Percentiles rank a stretch among this genome's conserved stretches.
These are phyloP conservation scores for Loriculus beryllinus DNA, from an alignment of 2,797 vertebrate genomes.

Conservation along the genomic window DNA sequence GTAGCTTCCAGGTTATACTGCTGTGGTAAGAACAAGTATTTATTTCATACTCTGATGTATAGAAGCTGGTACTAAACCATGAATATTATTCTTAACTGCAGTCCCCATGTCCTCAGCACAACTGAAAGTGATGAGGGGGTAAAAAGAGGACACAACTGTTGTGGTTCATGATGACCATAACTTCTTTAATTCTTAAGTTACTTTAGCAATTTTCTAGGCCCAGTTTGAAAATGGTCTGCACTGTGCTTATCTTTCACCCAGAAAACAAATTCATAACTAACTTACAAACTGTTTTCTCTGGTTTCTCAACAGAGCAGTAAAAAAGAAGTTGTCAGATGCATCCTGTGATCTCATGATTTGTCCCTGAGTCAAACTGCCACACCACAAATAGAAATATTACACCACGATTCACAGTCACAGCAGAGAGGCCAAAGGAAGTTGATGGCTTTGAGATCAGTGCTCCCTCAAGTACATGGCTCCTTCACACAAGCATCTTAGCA, in stretches of 20 bases:
- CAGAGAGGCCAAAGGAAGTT: not conserved
- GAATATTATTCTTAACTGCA: not conserved
- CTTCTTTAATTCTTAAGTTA: not conserved
- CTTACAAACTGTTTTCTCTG: not conserved
- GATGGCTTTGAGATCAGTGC: not conserved
- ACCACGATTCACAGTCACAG: not conserved
- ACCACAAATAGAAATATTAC: not conserved
- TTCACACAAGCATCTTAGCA: not conserved
- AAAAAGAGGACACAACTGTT: not conserved
- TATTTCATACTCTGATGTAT: not conserved
- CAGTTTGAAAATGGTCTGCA: not conserved
- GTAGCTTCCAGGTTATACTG: not conserved
- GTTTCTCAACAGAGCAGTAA: not conserved
- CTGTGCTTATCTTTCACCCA: not conserved
- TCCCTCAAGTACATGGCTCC: not conserved
- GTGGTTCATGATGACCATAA: not conserved
- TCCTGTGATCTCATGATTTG: not conserved
- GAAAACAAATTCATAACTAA: not conserved
- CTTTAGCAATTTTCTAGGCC: not conserved
- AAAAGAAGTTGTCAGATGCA: not conserved
- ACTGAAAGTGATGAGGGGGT: not conserved
- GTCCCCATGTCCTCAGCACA: not conserved
- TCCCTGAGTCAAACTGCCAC: not conserved
- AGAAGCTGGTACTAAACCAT: not conserved
- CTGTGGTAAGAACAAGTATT: not conserved